phyloP scores from a whole-genome alignment of 1,140 invertebrate species.

The Calliphora vicina region DNA sequence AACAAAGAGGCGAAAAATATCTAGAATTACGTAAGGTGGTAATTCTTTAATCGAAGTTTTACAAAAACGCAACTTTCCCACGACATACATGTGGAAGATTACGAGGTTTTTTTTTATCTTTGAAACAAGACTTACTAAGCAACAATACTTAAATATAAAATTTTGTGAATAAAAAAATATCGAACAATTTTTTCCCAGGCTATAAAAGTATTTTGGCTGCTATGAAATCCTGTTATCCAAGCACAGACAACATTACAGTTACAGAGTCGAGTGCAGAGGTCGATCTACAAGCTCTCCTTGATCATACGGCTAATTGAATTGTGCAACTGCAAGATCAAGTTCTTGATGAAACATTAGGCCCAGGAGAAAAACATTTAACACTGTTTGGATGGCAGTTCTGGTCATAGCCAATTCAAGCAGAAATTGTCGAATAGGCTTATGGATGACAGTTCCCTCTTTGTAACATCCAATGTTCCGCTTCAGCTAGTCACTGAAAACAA shows the following conservation, averaged over 20 bases:
- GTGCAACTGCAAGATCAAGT: too few species aligned
- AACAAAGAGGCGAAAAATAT: slow-evolving; percentile 2
- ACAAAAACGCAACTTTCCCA: background rate
- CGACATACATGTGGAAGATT: background rate
- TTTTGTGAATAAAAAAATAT: background rate
- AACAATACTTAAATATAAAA: background rate
- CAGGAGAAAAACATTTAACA: background rate
- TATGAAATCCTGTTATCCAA: background rate
- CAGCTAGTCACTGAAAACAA: background rate
- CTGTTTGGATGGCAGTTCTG: background rate
- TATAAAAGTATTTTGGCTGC: background rate
- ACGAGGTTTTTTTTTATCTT: background rate
- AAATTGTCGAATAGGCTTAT: background rate
- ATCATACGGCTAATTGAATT: too few species aligned
- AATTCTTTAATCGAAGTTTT: background rate
- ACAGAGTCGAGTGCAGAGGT: background rate
- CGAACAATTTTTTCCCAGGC: background rate
- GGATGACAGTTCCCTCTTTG: background rate
- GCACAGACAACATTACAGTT: background rate
- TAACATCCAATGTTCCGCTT: background rate
- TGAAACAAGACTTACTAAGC: background rate
- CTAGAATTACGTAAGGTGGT: background rate
- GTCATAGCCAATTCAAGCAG: background rate
- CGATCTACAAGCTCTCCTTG: too few species aligned
- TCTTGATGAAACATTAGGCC: background rate